Conservation (phyloP, 2,113 vertebrate genomes). For the Chaetodon auriga region DNA sequence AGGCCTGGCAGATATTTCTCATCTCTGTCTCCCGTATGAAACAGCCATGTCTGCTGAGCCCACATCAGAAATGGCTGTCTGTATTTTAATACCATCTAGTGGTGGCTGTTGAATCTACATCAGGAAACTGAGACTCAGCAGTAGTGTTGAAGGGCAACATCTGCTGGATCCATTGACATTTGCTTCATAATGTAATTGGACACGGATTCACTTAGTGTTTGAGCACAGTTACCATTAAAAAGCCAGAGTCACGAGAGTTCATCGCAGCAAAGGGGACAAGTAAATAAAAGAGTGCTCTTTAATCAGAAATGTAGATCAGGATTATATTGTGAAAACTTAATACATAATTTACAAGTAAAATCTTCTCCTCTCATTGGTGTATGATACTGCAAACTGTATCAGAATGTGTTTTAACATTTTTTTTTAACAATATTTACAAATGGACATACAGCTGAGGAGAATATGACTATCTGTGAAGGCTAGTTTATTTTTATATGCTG, state of each 20-base stretch:
- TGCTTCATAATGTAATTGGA: slow-evolving; percentile 72
- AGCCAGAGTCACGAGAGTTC: slow-evolving; percentile 43
- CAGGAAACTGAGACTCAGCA: slow-evolving; percentile 11
- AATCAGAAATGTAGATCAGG: not conserved
- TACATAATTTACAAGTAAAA: not conserved
- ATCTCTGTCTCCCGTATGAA: slow-evolving; percentile 6
- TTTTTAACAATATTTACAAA: not conserved
- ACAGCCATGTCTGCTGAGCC: not conserved
- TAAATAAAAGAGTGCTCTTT: slow-evolving; percentile 1
- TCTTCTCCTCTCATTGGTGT: not conserved
- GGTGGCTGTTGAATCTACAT: slow-evolving; percentile 22
- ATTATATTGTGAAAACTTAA: not conserved
- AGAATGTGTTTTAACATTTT: no score
- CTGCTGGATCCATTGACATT: slow-evolving; percentile 75
- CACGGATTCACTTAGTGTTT: slow-evolving; percentile 67
- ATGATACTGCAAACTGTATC: not conserved
- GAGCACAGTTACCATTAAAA: slow-evolving; percentile 61
- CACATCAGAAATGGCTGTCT: not conserved
- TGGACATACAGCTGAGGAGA: not conserved
- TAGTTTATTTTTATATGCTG: slow-evolving; percentile 48
- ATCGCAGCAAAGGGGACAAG: not conserved
- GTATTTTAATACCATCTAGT: slow-evolving; percentile 66
- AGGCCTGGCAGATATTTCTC: slow-evolving; percentile 27
- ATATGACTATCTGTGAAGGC: slow-evolving; percentile 39
- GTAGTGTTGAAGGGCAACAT: slow-evolving; percentile 49